Percentiles rank a stretch among this genome's conserved stretches.
Evolutionary conservation across 2,888 invertebrate species (phyloP).

Genomic region (Bibio marci): DNA sequence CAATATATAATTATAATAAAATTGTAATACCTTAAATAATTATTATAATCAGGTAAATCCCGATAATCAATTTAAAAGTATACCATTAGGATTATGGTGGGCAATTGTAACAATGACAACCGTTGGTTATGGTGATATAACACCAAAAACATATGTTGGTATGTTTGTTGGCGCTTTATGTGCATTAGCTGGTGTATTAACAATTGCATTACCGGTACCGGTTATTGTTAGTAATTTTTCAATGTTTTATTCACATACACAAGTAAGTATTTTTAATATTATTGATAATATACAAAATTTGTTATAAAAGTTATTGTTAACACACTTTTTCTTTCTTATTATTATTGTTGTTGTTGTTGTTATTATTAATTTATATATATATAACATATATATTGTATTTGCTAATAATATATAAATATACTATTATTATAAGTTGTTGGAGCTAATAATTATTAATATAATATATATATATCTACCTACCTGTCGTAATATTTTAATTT

Average conservation of each 20-base stretch:
- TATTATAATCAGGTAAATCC: constrained; percentile 70
- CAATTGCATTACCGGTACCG: constrained; percentile 96
- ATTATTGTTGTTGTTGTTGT: no score
- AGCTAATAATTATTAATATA: no score
- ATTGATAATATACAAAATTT: no score
- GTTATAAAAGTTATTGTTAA: no score
- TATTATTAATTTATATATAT: no score
- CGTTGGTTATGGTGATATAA: constrained; percentile 97
- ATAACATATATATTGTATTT: no score
- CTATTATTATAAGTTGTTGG: no score
- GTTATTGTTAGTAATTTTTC: constrained; percentile 99
- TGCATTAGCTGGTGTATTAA: constrained; percentile 94
- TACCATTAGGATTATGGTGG: constrained; percentile 97
- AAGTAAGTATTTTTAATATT: constrained; percentile 49
- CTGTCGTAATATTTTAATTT: no score
- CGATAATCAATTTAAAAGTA: constrained; percentile 95
- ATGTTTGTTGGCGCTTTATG: constrained; percentile 98
- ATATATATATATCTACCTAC: no score
- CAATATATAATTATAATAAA: neutral
- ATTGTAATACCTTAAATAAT: constrained; percentile 1
- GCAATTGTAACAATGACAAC: constrained; percentile 98
- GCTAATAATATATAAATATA: no score
- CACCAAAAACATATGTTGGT: constrained; percentile 93
- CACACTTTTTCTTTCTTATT: no score
- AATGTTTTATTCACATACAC: constrained; percentile 89